phyloP scores from a whole-genome alignment of 1,140 invertebrate species.

The Bombus waltoni region DNA sequence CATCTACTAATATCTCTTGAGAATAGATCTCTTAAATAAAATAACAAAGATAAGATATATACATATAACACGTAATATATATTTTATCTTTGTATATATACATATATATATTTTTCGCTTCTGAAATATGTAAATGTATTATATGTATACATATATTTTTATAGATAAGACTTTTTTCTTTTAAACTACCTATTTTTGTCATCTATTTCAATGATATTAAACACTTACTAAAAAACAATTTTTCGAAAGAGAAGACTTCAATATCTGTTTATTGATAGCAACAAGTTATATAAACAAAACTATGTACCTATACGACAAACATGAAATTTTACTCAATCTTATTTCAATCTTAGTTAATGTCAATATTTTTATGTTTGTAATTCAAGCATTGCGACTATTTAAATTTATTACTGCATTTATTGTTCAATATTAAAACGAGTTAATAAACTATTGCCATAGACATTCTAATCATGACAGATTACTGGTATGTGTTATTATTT shows the following conservation, averaged over 20 bases:
- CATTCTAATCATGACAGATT: neutral
- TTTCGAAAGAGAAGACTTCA: neutral
- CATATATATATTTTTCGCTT: conserved; percentile 23
- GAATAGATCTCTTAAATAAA: conserved; percentile 52
- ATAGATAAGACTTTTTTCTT: conserved; percentile 34
- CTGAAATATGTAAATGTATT: conserved; percentile 43
- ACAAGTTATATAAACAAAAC: neutral
- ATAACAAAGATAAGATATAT: conserved; percentile 29
- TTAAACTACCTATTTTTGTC: conserved; percentile 8
- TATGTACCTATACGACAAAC: neutral
- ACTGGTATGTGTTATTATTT: neutral
- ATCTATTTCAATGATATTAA: neutral
- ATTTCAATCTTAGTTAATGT: neutral
- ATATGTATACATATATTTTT: conserved; percentile 55
- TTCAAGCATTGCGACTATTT: neutral
- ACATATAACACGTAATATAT: neutral
- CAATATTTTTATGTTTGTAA: conserved; percentile 4
- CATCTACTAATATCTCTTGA: neutral
- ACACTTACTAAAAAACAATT: neutral
- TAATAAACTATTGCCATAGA: conserved; percentile 29
- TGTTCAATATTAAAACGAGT: conserved; percentile 3
- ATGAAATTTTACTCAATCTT: neutral
- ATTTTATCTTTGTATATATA: conserved; percentile 8
- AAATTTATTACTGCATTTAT: conserved; percentile 15
- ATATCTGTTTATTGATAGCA: conserved; percentile 8